Evolutionary conservation across 2,888 invertebrate genomes (phyloP), one percentile per base, ranked within the genome.

Genomic region (Branchellion lobata): DNA sequence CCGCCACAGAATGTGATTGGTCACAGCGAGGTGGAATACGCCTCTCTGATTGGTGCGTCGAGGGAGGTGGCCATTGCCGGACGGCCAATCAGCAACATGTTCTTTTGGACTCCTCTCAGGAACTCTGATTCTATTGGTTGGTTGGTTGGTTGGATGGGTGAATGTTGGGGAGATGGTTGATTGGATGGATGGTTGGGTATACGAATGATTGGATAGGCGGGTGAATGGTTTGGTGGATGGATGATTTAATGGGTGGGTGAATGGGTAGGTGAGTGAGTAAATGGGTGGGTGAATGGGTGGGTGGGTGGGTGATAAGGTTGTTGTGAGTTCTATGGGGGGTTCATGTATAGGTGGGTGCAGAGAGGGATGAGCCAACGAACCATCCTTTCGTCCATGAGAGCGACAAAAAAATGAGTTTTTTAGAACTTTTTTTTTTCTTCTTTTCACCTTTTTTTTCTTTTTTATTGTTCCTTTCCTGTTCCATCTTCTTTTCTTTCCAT

Each of bases 71-170:
- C 1, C 36, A 1, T 65, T 8, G 61, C 31, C 0, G 65, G 65
- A 0, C 57, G 36, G n/a, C 31, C 24, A 18, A 33, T 77, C 1
- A 61, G 65, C 18, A 65, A 36, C 40, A 77, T 77, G 18, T 77
- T 77, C 34, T 77, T 77, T 36, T 77, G 77, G 77, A 65, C 61
- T 1, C 77, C 77, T n/a, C 1, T 77, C 21, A 77, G 29, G 31
- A 77, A 24, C 14, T 29, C 31, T 29, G 65, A 77, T 1, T 57
- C 57, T 36, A 65, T 77, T 57, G 61, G 61, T 57, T 8, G 14
- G 61, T 40, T 40, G 5, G 40, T 40, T 5, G 5, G 40, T 5
- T 40, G 14, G 40, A 14, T 8, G 5, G 40, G 40, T 5, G 24
- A 3, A 57, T 8, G n/a, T 14, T 57, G 61, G n/a, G 21, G 61